Conservation (phyloP, 2,888 invertebrate species). For the Drosophila affinis region DNA sequence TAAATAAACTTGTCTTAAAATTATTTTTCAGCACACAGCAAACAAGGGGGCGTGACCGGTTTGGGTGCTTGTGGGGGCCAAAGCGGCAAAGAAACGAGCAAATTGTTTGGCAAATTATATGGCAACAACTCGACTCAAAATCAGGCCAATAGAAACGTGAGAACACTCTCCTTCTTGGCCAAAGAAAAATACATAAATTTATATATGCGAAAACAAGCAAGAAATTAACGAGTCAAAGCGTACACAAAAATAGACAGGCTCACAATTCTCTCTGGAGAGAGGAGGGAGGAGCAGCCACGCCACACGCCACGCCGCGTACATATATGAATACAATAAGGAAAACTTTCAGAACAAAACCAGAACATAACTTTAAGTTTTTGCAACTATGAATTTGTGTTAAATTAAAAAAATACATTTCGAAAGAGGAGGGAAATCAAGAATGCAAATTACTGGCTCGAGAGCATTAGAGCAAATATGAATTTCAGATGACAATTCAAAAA, state of each 20-base stretch:
- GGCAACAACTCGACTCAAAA: slow-evolving; percentile 1
- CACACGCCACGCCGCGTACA: too few relatives aligned
- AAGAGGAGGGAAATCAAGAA: slow-evolving; percentile 7
- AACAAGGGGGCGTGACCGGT: slow-evolving; percentile 9
- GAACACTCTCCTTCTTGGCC: not conserved
- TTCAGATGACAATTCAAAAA: slow-evolving; percentile 19
- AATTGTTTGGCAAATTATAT: slow-evolving; percentile 47
- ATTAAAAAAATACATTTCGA: not conserved
- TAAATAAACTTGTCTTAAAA: slow-evolving; percentile 64
- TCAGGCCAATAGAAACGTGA: slow-evolving; percentile 7
- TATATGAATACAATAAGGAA: not conserved
- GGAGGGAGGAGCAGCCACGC: too few relatives aligned
- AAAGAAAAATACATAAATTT: slow-evolving; percentile 12
- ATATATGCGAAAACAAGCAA: not conserved
- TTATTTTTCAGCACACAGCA: slow-evolving; percentile 41
- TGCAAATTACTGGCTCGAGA: slow-evolving; percentile 1
- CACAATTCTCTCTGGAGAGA: not conserved
- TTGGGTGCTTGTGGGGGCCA: not conserved
- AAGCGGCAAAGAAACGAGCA: slow-evolving; percentile 6
- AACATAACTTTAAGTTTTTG: too few relatives aligned
- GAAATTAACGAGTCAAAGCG: not conserved
- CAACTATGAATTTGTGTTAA: too few relatives aligned
- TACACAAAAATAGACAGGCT: not conserved
- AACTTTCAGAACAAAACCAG: too few relatives aligned
- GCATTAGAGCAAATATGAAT: not conserved